phyloP scores from a whole-genome alignment of 2,113 vertebrate genomes.

The Acanthisitta chloris region DNA sequence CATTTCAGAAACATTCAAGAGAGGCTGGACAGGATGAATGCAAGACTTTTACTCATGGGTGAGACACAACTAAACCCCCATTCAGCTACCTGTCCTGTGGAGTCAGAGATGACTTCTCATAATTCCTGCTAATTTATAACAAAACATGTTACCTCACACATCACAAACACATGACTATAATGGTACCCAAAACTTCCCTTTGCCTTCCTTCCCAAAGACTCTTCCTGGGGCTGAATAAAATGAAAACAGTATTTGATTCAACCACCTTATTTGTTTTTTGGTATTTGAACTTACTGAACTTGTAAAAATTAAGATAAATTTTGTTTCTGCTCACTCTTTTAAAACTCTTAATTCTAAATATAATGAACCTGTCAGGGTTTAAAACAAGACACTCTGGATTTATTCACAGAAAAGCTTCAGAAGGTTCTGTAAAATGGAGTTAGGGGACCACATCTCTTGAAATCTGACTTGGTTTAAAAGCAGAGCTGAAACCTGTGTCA shows the following conservation, averaged over 20 bases:
- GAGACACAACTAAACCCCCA: neutral
- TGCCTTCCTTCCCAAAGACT: neutral
- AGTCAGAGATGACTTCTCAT: neutral
- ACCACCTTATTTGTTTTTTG: neutral
- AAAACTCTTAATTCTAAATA: neutral
- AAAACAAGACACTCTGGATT: neutral
- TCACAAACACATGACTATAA: neutral
- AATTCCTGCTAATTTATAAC: neutral
- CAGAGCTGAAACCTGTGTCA: neutral
- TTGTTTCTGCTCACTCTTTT: neutral
- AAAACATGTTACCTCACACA: neutral
- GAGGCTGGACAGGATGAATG: neutral
- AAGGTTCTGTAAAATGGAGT: neutral
- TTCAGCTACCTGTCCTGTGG: neutral
- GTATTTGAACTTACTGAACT: neutral
- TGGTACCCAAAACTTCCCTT: neutral
- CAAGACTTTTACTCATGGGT: neutral
- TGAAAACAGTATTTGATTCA: neutral
- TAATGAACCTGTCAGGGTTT: neutral
- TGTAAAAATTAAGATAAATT: neutral
- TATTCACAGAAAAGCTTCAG: neutral
- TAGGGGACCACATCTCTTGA: neutral
- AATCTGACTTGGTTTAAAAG: neutral
- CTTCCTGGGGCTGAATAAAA: neutral
- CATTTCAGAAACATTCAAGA: neutral